Evolutionary conservation across 2,888 invertebrate species (phyloP), one percentile per base, ranked within the genome.

Genomic region (Silvanus unidentatus): DNA sequence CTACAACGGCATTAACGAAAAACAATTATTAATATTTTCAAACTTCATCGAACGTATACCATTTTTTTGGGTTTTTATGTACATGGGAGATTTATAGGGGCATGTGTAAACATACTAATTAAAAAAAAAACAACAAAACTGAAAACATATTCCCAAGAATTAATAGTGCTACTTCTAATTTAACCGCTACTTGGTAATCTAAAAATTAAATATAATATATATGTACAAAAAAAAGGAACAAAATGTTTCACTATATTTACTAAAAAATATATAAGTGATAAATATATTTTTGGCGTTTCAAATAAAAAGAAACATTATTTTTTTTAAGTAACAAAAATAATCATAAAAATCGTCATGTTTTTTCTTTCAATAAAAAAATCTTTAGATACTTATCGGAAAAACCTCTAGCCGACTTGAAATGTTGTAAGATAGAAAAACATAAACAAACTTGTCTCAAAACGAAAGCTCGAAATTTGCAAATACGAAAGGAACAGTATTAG

Each of bases 41-140:
- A 71, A 71, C 71, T 70, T 70, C 69, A 70, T 71, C 68, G 59
- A 70, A 70, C 72, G 71, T 71, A 72, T 72, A 72, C 71, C 65
- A 68, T 66, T 56, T 65, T 63, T 61, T 58, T 60, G 51, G 59
- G 54, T 47, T 45, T 52, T 57, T 68, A 67, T 70, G 52, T 69
- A 69, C 63, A 66, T 54, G 43, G 36, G 27, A 37, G 9, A 42
- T n/a, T n/a, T n/a, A 42, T 15, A 13, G 2, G 37, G 36, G 49
- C 50, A 43, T 42, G 16, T 46, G 30, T 45, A 43, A 60, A 30
- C 40, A 58, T 49, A 54, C 57, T 48, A 48, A 49, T 45, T 47
- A 45, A 52, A 55, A 59, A 55, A 59, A 63, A 66, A 65, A 63
- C 55, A 66, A 65, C 60, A 58, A 65, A 65, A 59, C 56, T 59